Evolutionary conservation across 2,113 vertebrate species (phyloP).

Genomic region (Haliaeetus leucogaster): DNA sequence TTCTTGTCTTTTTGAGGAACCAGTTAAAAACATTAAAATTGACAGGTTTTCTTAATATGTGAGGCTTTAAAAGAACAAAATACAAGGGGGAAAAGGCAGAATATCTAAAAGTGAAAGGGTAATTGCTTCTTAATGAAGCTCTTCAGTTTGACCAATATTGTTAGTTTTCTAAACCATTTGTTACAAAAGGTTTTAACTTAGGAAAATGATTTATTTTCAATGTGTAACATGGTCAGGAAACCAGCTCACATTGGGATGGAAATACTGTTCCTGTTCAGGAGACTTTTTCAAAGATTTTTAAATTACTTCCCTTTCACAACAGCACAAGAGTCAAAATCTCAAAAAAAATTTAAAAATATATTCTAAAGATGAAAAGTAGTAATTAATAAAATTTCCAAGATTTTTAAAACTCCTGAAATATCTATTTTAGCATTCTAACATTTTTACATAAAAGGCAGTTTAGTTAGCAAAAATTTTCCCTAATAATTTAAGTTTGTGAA

Average conservation of each 20-base stretch:
- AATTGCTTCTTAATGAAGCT: neutral
- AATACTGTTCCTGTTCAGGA: neutral
- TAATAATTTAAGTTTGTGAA: neutral
- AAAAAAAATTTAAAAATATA: neutral
- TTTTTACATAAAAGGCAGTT: neutral
- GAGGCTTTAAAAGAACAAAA: constrained; percentile 18
- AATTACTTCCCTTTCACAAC: neutral
- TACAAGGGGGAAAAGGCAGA: neutral
- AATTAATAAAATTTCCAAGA: neutral
- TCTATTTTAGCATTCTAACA: neutral
- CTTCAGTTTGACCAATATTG: neutral
- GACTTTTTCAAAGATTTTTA: neutral
- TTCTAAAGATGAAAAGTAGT: neutral
- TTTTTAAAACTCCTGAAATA: neutral
- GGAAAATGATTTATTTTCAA: neutral
- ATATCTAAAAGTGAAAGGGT: neutral
- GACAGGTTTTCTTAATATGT: neutral
- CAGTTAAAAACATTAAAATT: constrained; percentile 9
- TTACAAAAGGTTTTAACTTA: neutral
- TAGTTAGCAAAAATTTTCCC: neutral
- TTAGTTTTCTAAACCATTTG: neutral
- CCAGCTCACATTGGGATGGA: neutral
- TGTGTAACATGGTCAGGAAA: neutral
- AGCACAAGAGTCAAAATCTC: neutral
- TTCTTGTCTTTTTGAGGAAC: neutral